phyloP scores from a whole-genome alignment of 2,113 vertebrate species.

The Notothenia coriiceps region DNA sequence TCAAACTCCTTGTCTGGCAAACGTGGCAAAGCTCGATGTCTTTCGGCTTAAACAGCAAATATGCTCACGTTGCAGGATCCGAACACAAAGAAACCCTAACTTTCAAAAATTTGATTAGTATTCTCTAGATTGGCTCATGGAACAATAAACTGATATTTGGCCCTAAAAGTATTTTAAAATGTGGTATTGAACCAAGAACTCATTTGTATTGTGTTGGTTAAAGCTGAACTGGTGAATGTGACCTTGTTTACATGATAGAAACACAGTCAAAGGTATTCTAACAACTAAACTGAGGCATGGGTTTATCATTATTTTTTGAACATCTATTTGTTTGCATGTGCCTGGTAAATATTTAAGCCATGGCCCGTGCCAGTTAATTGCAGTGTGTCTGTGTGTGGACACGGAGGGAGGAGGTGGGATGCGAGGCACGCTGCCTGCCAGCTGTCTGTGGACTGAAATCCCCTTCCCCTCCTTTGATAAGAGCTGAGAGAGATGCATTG shows the following conservation, averaged over 20 bases:
- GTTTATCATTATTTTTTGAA: constrained; percentile 58
- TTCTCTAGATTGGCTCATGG: too few species aligned
- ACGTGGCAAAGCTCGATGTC: background rate
- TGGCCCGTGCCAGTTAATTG: constrained; percentile 83
- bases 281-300: constrained; percentile 26
- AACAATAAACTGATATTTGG: background rate
- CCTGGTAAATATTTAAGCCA: constrained; percentile 83
- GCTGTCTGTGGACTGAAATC: constrained; percentile 82
- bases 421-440: constrained; percentile 83
- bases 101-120: background rate
- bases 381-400: constrained; percentile 75
- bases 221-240: background rate
- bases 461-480: constrained; percentile 80
- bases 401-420: constrained; percentile 60
- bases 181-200: background rate
- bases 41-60: background rate
- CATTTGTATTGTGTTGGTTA: background rate
- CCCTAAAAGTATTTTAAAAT: background rate
- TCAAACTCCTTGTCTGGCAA: background rate
- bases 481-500: constrained; percentile 85
- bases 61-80: background rate
- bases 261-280: background rate
- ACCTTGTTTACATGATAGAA: background rate
- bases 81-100: background rate
- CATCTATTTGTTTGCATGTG: constrained; percentile 73